Base-by-base conservation (phyloP, 2,888 invertebrate species). In the Galeopsomyia nigrocyanea region DNA sequence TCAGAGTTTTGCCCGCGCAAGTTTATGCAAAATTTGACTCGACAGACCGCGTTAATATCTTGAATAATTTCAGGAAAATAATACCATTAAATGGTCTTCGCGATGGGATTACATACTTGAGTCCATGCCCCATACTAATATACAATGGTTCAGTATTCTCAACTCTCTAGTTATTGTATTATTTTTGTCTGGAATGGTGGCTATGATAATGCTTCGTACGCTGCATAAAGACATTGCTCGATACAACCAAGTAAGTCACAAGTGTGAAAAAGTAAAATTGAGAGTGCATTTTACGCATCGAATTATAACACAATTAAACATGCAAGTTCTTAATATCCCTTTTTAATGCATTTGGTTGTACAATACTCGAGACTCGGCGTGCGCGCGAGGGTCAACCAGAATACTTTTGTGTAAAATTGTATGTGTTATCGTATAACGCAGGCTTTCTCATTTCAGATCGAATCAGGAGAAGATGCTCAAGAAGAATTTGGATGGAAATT, bases 91-190 rank as follows among this genome's bases (percentile, higher is more conserved):
- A 87, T 99, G 99, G 99, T 98, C 98, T 0, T 98, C 98, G 0
- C 91, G 99, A 82, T 99, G 99, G 99, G 99, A 99, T 87, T 99
- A 99, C 87, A 98, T 99, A 76, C 88, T 99, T 73, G 97, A 98
- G 87, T 97, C 98, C 0, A 97, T 98, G 95, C 98, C 97, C 0
- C 97, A 98, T 85, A 96, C 98, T 0, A 98, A 98, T 85, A 98
- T 99, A 80, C 98, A 99, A 86, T 99, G 98, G 99, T 98, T 99
- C 87, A 98, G 97, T 77, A 99, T 99, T 82, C 89, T 99, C 75
- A 99, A 99, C 87, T 98, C 98, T 0, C 89, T 99, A 80, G 97
- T 99, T 70, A 99, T 99, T 82, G 97, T 97, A 2, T 88, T 98
- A 47, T 99, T 99, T 88, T 88, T 99, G 21, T 97, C 98, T 78